These are phyloP conservation scores for Pelodytes ibericus DNA, from an alignment of 2,797 vertebrate genomes.

Conservation along the genomic window DNA sequence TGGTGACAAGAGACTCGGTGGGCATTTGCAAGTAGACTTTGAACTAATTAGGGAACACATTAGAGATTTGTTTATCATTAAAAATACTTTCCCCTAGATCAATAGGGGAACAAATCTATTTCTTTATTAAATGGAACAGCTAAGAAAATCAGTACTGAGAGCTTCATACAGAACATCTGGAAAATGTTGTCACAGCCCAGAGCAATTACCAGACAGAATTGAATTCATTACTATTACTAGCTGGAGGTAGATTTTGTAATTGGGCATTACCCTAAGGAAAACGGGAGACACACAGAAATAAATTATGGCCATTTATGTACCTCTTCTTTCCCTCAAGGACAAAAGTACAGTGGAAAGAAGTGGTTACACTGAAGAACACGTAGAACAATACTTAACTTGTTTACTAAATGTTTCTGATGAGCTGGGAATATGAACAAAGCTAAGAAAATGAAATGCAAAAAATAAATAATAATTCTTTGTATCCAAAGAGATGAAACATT, in stretches of 20 bases:
- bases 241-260: slow-evolving; percentile 55
- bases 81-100: slow-evolving; percentile 46
- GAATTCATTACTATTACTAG: slow-evolving; percentile 53
- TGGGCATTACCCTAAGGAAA: slow-evolving; percentile 49
- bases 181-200: slow-evolving; percentile 47
- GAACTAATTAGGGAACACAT: slow-evolving; percentile 54
- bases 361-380: not conserved
- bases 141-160: slow-evolving; percentile 33
- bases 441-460: not conserved
- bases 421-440: not conserved
- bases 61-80: slow-evolving; percentile 55
- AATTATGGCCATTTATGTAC: slow-evolving; percentile 23
- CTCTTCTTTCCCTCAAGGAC: slow-evolving; percentile 40
- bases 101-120: slow-evolving; percentile 48
- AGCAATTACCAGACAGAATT: slow-evolving; percentile 49
- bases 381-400: not conserved
- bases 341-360: slow-evolving; percentile 29
- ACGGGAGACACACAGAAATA: slow-evolving; percentile 10
- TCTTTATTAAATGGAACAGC: slow-evolving; percentile 34
- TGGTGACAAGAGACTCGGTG: slow-evolving; percentile 40
- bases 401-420: not conserved
- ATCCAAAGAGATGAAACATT: too few species aligned
- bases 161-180: slow-evolving; percentile 54
- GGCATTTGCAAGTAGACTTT: slow-evolving; percentile 22
- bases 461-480: too few species aligned